Evolutionary conservation across 2,113 vertebrate species (phyloP).

Genomic region (Myotis yumanensis): DNA sequence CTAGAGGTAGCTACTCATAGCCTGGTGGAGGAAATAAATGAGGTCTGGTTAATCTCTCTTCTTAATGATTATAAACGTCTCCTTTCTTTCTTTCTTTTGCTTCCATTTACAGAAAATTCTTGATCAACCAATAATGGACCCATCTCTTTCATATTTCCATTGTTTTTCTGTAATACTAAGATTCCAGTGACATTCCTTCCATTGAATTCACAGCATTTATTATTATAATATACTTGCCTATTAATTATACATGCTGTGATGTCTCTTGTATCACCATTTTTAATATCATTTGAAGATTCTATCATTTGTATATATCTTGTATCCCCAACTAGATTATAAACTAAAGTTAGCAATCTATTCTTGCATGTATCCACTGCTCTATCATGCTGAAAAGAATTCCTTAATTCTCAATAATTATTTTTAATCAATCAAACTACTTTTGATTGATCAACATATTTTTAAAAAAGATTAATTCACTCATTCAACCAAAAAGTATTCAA

Average conservation of each 20-base stretch:
- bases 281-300: neutral
- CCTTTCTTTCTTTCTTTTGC: neutral
- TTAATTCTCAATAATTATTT: neutral
- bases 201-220: neutral
- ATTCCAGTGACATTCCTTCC: neutral
- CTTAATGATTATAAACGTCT: neutral
- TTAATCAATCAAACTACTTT: neutral
- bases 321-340: neutral
- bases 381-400: neutral
- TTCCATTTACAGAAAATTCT: neutral
- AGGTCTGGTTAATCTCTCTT: neutral
- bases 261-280: neutral
- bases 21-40: neutral
- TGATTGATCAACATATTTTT: neutral
- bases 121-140: neutral
- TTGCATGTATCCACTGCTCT: neutral
- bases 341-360: neutral
- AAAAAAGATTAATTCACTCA: neutral
- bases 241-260: neutral
- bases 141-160: neutral
- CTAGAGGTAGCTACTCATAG: neutral
- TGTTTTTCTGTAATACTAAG: neutral
- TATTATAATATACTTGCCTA: slow-evolving; percentile 23
- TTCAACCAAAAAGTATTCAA: neutral
- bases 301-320: neutral